Evolutionary conservation across 2,113 vertebrate species (phyloP), one percentile per base, ranked within the genome.

Genomic region (Tylochromis polylepis): DNA sequence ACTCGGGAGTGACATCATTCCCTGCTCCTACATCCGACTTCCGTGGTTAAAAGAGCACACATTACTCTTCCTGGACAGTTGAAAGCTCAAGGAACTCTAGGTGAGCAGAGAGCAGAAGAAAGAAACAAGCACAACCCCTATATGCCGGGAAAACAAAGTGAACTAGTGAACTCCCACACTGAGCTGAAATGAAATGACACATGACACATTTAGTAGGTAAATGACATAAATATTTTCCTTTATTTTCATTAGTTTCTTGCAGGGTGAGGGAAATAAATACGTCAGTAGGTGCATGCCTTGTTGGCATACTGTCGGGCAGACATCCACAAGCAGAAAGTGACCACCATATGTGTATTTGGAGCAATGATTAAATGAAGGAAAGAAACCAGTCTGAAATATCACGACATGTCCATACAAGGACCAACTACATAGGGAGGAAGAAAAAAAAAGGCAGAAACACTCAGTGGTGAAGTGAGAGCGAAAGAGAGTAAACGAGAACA

Each of bases 331-430:
- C 46, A 53, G 29, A 34, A 77, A 77, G 72, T 51, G 72, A 53
- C 46, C 18, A 53, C 72, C 43, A 77, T 51, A 53, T 77, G 46
- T 77, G 72, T 53, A 31, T 77, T 14, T 77, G 46, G 72, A 77
- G 27, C 18, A 51, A 20, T 34, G 59, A 88, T 86, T 81, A 89
- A 85, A 91, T 90, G 83, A 80, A 38, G 78, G 29, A 84, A 84
- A 80, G 41, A 65, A 72, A 87, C 65, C 20, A 2, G 22, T 9
- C 53, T 65, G 36, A 59, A 85, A 72, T 91, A 85, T 78, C 8
- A 78, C 2, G 36, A 58, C 75, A 27, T 85, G 58, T 46, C 84
- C 58, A 55, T 77, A 85, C 41, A 79, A 8, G 24, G 72, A 55
- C 7, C 5, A 51, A 84, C 38, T 27, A 31, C 11, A 55, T 79